phyloP scores from a whole-genome alignment of 2,797 vertebrate genomes.

The Malurus splendens region DNA sequence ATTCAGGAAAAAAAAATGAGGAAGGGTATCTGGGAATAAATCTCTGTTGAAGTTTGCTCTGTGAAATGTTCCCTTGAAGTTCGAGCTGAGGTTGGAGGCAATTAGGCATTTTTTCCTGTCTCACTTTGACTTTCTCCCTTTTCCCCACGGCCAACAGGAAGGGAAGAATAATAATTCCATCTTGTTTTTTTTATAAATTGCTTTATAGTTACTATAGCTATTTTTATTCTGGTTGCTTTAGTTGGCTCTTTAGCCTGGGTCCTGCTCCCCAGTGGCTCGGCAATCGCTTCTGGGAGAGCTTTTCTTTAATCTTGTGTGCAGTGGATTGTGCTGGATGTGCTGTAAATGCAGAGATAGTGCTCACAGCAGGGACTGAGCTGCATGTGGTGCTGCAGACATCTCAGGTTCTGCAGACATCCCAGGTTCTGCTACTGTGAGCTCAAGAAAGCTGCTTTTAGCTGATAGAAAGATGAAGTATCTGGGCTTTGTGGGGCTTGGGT shows the following conservation, averaged over 20 bases:
- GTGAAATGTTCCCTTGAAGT: neutral
- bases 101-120: neutral
- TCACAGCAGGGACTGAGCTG: neutral
- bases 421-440: neutral
- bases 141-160: neutral
- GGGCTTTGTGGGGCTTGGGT: neutral
- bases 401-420: neutral
- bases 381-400: neutral
- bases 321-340: neutral
- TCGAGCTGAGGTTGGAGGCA: neutral
- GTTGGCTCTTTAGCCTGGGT: neutral
- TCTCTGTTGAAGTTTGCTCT: neutral
- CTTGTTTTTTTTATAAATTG: neutral
- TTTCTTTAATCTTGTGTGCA: neutral
- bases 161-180: neutral
- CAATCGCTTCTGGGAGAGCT: neutral
- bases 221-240: neutral
- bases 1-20: fast-evolving
- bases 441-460: neutral
- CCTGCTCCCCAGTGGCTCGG: neutral
- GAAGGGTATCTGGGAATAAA: neutral
- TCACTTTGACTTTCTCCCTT: neutral
- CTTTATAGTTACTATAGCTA: neutral
- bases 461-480: neutral
- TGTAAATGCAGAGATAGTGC: neutral